Percentiles rank a stretch among this genome's conserved stretches.
These are phyloP conservation scores for Stegodyphus dumicola DNA, from an alignment of 1,140 invertebrate species.

Conservation along the genomic window DNA sequence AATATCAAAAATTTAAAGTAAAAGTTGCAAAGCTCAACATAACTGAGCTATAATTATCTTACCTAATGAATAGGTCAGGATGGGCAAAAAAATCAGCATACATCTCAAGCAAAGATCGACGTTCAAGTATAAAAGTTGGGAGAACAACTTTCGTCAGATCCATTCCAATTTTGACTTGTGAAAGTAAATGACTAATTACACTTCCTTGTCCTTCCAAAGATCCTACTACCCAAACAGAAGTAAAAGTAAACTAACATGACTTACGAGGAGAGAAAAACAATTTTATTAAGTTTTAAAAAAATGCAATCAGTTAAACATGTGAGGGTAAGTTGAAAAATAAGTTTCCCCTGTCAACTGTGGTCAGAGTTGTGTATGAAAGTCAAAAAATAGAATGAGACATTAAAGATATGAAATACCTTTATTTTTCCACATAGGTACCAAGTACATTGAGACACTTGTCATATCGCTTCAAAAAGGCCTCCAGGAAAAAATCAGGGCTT, in stretches of 20 bases:
- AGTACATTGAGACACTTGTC: no score
- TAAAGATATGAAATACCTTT: no score
- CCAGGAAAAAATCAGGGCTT: no score
- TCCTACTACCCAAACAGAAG: slow-evolving; percentile 68
- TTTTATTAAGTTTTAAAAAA: not conserved
- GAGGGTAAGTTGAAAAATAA: not conserved
- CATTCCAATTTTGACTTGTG: slow-evolving; percentile 93
- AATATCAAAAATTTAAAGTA: no score
- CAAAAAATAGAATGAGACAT: no score
- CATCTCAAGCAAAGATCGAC: slow-evolving; percentile 95
- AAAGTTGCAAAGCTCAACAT: no score
- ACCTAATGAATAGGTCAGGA: slow-evolving; percentile 95
- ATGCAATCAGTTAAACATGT: not conserved
- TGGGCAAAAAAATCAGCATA: slow-evolving; percentile 98
- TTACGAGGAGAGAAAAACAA: not conserved
- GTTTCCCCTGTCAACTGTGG: no score
- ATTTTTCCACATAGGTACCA: no score
- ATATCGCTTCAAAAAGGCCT: no score
- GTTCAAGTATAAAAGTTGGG: slow-evolving; percentile 96
- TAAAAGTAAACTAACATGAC: slow-evolving; percentile 20
- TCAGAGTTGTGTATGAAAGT: no score
- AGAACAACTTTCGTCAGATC: slow-evolving; percentile 97
- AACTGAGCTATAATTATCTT: slow-evolving; percentile 65
- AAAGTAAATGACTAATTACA: slow-evolving; percentile 92
- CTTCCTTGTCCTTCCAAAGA: slow-evolving; percentile 95